phyloP scores from a whole-genome alignment of 2,888 invertebrate species.

The Taenaris catops region DNA sequence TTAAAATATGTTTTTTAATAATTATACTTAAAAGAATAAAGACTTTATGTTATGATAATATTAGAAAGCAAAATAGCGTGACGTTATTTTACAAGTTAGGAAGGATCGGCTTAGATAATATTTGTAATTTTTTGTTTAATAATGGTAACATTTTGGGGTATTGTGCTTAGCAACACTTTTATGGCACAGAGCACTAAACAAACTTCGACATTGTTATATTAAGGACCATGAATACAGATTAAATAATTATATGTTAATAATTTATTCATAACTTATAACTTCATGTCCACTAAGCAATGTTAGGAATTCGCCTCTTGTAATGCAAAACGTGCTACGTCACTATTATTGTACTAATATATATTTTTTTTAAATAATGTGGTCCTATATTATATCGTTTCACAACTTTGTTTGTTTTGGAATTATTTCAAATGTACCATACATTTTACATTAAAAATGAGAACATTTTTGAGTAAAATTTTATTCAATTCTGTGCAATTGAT shows the following conservation, averaged over 20 bases:
- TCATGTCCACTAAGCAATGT: constrained; percentile 31
- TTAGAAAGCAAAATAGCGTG: constrained; percentile 64
- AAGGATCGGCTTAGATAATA: constrained; percentile 47
- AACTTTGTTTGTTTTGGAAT: too few species aligned
- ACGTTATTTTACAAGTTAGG: constrained; percentile 54
- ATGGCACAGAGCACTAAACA: constrained; percentile 70
- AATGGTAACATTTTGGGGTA: constrained; percentile 72
- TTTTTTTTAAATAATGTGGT: too few species aligned
- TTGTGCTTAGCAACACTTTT: constrained; percentile 67
- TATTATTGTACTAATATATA: too few species aligned
- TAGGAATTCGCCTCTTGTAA: constrained; percentile 7
- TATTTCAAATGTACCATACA: too few species aligned
- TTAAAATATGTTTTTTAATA: constrained; percentile 51
- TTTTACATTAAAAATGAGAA: too few species aligned
- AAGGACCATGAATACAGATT: constrained; percentile 53
- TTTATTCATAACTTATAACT: constrained; percentile 2
- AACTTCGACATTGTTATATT: constrained; percentile 64
- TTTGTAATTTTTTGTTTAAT: constrained; percentile 40
- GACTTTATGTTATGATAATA: constrained; percentile 47
- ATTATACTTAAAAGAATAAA: constrained; percentile 52
- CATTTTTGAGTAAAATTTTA: too few species aligned
- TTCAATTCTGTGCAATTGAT: too few species aligned
- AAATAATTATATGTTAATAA: background rate
- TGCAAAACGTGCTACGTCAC: constrained; percentile 6
- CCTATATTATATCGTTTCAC: too few species aligned